Conservation (phyloP, 2,797 vertebrate species). For the Myioborus melanocephalus region DNA sequence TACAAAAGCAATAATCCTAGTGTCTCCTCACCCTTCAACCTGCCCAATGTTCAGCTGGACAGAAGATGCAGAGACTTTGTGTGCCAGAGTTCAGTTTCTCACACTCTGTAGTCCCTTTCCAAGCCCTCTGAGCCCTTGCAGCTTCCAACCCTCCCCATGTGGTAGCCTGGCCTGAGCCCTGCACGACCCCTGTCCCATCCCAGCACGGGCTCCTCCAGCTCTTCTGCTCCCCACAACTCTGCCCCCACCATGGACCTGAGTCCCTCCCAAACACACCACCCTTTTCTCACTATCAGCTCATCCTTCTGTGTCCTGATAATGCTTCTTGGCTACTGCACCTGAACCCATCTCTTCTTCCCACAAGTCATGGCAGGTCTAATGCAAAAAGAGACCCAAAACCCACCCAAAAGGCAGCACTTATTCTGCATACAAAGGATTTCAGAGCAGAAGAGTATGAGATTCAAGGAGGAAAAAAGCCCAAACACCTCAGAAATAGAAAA, state of each 20-base stretch:
- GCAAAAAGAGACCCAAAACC: neutral
- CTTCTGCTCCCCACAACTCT: neutral
- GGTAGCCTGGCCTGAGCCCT: neutral
- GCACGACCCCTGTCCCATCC: fast-evolving
- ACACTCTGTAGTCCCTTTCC: neutral
- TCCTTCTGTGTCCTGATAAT: neutral
- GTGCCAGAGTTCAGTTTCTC: neutral
- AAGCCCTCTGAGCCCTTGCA: neutral
- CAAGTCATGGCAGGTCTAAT: fast-evolving
- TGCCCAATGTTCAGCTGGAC: neutral
- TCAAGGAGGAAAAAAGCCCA: neutral
- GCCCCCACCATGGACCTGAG: fast-evolving
- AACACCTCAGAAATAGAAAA: neutral
- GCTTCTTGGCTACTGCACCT: neutral
- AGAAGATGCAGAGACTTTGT: neutral
- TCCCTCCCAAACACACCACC: neutral
- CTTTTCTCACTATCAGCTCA: fast-evolving
- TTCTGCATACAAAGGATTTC: neutral
- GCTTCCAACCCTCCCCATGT: neutral
- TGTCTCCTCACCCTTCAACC: neutral
- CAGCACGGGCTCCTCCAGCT: neutral
- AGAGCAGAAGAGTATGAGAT: neutral
- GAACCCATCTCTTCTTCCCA: neutral
- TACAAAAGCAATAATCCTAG: neutral
- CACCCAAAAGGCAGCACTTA: neutral